Evolutionary conservation across 1,140 invertebrate genomes (phyloP), one percentile per base, ranked within the genome.

Genomic region (Pseudomyrmex flavicornis): DNA sequence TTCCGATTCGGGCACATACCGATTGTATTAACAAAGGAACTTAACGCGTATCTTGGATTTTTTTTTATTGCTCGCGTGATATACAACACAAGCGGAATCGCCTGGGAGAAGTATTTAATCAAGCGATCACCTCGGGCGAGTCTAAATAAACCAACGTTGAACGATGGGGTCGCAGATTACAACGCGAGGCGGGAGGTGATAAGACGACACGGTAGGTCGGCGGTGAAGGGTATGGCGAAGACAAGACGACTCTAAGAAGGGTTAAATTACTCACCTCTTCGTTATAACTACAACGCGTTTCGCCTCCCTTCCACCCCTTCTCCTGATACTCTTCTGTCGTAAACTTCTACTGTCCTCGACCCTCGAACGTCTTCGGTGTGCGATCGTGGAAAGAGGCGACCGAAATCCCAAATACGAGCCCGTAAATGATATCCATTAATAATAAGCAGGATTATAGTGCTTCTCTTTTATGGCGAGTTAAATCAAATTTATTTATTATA

Each of bases 121-220:
- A 91, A 91, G 90, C 90, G 90, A 91, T 91, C 90, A 91, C 87
- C 87, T 87, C 84, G 46, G 87, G 69, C 59, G 84, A 82, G 73
- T 91, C 87, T 89, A 91, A 92, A 91, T 91, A 91, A 92, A 91
- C 86, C 90, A 91, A 85, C 84, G 86, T 88, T 91, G 90, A 92
- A 91, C 89, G 90, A 88, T 91, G 88, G 85, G 87, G 84, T 91
- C 72, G 88, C 74, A 90, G 88, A 91, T 90, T 91, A 90, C 82
- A 85, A 84, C 84, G 74, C 68, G 79, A 85, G 77, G 84, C 88
- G 86, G 70, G 84, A 85, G 85, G 83, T 87, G 89, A 90, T 90
- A 91, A 91, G 87, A 84, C 80, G 85, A 90, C 85, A 84, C 85
- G 85, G 74, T 66, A 75, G 65, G 70, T 72, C 66, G 80, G 61